These are phyloP conservation scores for Noctua janthe DNA, from an alignment of 2,888 invertebrate species.

Conservation along the genomic window DNA sequence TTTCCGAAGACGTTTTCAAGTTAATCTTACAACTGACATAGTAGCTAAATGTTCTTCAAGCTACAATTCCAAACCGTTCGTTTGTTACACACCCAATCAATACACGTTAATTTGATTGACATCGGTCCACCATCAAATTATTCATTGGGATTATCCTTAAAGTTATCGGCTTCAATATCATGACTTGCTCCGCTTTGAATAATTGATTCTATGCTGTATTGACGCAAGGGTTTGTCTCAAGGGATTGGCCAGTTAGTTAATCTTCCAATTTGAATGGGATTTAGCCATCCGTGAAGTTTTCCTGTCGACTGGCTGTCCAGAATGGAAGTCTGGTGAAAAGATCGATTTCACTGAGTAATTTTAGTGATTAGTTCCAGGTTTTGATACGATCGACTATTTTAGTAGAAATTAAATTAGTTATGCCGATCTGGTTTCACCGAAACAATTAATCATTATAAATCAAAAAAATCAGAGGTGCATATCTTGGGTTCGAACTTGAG, in stretches of 20 bases:
- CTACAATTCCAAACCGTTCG: background rate
- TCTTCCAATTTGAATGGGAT: constrained; percentile 67
- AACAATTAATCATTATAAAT: too few relatives aligned
- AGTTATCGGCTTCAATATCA: constrained; percentile 69
- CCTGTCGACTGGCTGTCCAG: constrained; percentile 37
- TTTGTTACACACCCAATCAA: constrained; percentile 48
- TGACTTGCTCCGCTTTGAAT: constrained; percentile 71
- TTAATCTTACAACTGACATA: background rate
- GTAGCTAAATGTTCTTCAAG: background rate
- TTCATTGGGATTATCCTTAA: constrained; percentile 74
- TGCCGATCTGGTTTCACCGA: background rate
- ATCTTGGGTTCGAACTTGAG: too few relatives aligned
- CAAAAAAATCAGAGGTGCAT: too few relatives aligned
- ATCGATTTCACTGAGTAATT: constrained; percentile 42
- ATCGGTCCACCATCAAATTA: constrained; percentile 71
- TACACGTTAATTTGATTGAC: constrained; percentile 64
- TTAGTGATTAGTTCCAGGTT: constrained; percentile 3
- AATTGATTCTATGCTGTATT: constrained; percentile 73
- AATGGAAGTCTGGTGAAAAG: constrained; percentile 46
- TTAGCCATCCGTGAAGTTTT: constrained; percentile 58
- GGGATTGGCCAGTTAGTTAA: constrained; percentile 70
- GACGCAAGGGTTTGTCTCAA: constrained; percentile 61
- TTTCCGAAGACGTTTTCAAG: background rate
- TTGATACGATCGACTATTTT: background rate
- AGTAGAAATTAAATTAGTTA: background rate